Conservation (phyloP, 2,888 invertebrate genomes). For the Dicycla oo region DNA sequence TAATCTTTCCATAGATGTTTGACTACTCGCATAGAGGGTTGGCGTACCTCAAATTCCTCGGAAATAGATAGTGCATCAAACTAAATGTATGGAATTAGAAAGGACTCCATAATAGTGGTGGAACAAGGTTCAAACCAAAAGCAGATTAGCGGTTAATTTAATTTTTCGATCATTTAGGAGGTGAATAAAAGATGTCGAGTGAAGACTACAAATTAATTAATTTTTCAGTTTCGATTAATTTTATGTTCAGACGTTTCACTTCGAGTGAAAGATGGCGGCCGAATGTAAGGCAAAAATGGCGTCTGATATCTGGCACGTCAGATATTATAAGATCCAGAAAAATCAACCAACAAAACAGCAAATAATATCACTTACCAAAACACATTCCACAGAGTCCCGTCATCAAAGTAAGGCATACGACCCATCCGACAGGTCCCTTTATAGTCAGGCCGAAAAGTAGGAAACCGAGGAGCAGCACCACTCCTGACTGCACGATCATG, state of each 20-base stretch:
- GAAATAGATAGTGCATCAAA: too few relatives aligned
- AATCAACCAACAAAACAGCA: neutral
- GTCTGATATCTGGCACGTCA: neutral
- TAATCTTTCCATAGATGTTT: too few relatives aligned
- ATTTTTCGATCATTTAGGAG: too few relatives aligned
- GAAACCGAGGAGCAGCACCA: slow-evolving; percentile 95
- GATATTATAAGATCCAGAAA: neutral
- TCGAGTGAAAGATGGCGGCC: neutral
- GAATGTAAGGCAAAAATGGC: too few relatives aligned
- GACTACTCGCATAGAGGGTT: too few relatives aligned
- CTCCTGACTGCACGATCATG: slow-evolving; percentile 95
- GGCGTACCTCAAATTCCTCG: too few relatives aligned
- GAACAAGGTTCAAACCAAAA: too few relatives aligned
- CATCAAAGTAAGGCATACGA: slow-evolving; percentile 93
- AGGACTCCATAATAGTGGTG: too few relatives aligned
- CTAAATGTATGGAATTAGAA: too few relatives aligned
- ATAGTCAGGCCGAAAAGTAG: slow-evolving; percentile 94
- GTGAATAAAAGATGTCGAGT: too few relatives aligned
- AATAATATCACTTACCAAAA: slow-evolving; percentile 91
- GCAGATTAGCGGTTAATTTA: too few relatives aligned
- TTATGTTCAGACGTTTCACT: neutral
- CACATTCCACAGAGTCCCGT: slow-evolving; percentile 98
- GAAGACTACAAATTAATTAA: neutral
- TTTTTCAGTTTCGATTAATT: neutral
- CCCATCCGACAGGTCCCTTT: slow-evolving; percentile 93